Evolutionary conservation across 2,113 vertebrate genomes (phyloP).

Genomic region (Boleophthalmus pectinirostris): DNA sequence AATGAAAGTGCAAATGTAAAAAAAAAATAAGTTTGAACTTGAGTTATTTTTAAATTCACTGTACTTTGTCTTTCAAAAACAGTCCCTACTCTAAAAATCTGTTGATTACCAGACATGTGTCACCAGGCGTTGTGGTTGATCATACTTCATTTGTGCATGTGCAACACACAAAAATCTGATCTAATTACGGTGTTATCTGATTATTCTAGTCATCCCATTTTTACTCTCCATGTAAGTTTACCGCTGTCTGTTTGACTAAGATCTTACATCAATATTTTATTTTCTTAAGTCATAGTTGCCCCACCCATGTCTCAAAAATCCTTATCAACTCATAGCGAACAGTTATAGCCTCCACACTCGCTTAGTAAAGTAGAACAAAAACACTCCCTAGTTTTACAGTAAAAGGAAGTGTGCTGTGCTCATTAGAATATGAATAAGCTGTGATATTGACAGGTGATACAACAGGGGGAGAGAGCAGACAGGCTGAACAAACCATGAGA

Average conservation of each 20-base stretch:
- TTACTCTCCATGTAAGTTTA: too few species aligned
- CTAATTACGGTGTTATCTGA: too few species aligned
- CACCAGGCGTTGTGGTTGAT: too few species aligned
- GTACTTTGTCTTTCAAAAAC: too few species aligned
- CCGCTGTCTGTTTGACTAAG: not conserved
- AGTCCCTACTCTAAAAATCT: too few species aligned
- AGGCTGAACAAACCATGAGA: constrained; percentile 17
- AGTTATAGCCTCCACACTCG: constrained; percentile 42
- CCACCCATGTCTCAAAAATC: constrained; percentile 4
- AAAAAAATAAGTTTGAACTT: too few species aligned
- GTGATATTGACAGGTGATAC: not conserved
- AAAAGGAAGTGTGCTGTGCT: constrained; percentile 14
- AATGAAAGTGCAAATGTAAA: too few species aligned
- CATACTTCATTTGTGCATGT: too few species aligned
- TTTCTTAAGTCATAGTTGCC: constrained; percentile 5
- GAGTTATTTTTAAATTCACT: too few species aligned
- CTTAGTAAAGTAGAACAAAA: not conserved
- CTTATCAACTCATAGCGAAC: constrained; percentile 32
- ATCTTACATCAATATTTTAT: constrained; percentile 1
- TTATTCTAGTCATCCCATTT: too few species aligned
- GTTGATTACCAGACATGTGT: too few species aligned
- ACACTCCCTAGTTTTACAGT: constrained; percentile 35
- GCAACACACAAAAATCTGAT: too few species aligned
- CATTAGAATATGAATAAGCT: not conserved
- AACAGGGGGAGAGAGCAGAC: not conserved